Conservation (phyloP, 2,113 vertebrate genomes). For the Dolichotis patagonum region DNA sequence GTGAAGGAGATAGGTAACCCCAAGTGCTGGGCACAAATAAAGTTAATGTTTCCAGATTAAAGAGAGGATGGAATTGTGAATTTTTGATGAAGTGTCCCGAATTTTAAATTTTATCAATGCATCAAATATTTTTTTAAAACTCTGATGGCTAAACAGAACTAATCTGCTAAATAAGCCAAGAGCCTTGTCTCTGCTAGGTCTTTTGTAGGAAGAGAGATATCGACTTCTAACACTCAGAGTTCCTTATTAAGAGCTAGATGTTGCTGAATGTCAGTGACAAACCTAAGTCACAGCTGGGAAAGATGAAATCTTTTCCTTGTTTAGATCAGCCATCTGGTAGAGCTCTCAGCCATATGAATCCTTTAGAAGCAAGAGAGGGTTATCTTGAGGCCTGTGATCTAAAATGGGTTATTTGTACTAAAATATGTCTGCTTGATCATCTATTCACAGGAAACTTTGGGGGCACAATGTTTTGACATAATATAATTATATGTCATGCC, state of each 20-base stretch:
- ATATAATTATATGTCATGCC: constrained; percentile 63
- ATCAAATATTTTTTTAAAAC: not conserved
- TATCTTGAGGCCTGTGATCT: constrained; percentile 56
- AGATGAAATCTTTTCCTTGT: constrained; percentile 55
- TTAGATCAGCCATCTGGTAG: constrained; percentile 63
- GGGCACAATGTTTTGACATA: constrained; percentile 64
- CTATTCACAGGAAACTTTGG: constrained; percentile 54
- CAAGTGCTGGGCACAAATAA: not conserved
- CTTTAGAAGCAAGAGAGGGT: constrained; percentile 38
- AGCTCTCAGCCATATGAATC: constrained; percentile 43
- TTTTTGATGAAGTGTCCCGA: not conserved
- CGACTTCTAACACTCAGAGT: not conserved
- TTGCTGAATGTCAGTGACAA: constrained; percentile 57
- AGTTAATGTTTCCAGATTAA: not conserved
- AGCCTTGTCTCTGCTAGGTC: not conserved
- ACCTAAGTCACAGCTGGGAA: constrained; percentile 53
- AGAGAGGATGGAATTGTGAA: not conserved
- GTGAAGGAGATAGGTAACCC: not conserved
- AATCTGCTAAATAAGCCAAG: not conserved
- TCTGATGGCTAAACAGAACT: not conserved
- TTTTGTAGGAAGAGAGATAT: not conserved
- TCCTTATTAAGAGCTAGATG: constrained; percentile 34
- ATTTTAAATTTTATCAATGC: constrained; percentile 17
- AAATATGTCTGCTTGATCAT: constrained; percentile 65
- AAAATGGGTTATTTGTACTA: constrained; percentile 64